Base-by-base conservation (phyloP, 2,888 invertebrate genomes). In the Hyposoter didymator region DNA sequence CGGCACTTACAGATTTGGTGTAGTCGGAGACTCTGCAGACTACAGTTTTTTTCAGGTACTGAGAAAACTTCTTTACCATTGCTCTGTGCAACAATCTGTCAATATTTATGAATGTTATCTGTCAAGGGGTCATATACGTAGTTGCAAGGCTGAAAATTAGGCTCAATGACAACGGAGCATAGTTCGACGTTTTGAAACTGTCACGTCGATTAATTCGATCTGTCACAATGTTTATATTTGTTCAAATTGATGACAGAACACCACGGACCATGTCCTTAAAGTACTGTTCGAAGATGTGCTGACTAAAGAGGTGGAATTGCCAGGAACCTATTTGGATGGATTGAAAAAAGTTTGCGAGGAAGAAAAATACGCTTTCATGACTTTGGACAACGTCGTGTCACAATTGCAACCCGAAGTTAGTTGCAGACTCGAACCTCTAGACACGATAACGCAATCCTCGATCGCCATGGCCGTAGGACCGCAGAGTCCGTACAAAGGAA, bases 361-460 rank as follows among this genome's bases (percentile, higher is more conserved):
- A 28, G 79, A 90, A 0, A 92, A 92, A n/a, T 93, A 93, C 66
- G 92, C 93, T 2, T 93, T 94, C 72, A 92, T 94, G 93, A 89
- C 90, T 1, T 75, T 91, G 74, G 93, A 94, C 62, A 92, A 90
- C 19, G 92, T 91, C 86, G 92, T 91, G 7, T 84, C 89, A 0
- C 90, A 92, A 67, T 82, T 93, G 8, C 90, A 90, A 75, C 88
- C 90, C 0, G 89, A 87, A 74, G 86, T 93, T 3, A 86, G 90
- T 10, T 94, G 94, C 79, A 89, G 85, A 1, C 82, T 94, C 14
- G 93, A 92, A 78, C 91, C 93, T 4, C 79, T 94, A 43, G 93
- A 94, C 81, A 85, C 89, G 1, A 91, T 94, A 52, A 89, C 91
- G 89, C 93, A 93, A 78, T 88, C 89, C 6, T 93, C 93, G 0